phyloP scores from a whole-genome alignment of 2,888 invertebrate genomes.

The Caenorhabditis wallacei region DNA sequence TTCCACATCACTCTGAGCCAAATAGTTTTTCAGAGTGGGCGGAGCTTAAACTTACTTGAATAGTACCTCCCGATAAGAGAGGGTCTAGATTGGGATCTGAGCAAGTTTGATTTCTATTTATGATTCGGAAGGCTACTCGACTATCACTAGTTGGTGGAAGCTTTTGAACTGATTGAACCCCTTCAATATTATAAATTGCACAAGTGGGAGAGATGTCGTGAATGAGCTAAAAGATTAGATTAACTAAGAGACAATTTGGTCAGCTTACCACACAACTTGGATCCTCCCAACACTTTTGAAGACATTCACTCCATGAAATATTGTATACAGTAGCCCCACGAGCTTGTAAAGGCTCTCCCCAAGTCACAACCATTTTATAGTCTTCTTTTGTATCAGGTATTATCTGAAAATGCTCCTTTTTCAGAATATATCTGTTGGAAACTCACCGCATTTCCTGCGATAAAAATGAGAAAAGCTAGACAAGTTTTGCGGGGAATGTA shows the following conservation, averaged over 20 bases:
- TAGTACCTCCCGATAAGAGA: not conserved
- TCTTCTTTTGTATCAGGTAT: conserved; percentile 11
- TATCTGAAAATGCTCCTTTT: no score
- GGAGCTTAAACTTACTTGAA: not conserved
- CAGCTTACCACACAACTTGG: conserved; percentile 8
- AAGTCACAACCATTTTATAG: conserved; percentile 22
- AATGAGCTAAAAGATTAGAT: not conserved
- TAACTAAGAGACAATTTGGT: not conserved
- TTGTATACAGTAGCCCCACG: not conserved
- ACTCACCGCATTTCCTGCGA: no score
- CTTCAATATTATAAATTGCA: not conserved
- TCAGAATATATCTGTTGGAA: no score
- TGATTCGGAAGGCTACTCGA: conserved; percentile 7
- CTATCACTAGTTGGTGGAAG: not conserved
- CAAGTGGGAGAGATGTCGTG: conserved; percentile 18
- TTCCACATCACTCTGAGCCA: conserved; percentile 7
- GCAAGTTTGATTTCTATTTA: not conserved
- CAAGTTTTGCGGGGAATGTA: no score
- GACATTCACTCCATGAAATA: not conserved
- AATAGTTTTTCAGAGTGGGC: no score
- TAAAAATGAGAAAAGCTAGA: no score
- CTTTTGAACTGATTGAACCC: not conserved
- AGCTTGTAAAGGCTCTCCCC: conserved; percentile 3
- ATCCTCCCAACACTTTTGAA: conserved; percentile 9
- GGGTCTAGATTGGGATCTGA: not conserved